Conservation (phyloP, 2,113 vertebrate species). For the Mobula birostris region DNA sequence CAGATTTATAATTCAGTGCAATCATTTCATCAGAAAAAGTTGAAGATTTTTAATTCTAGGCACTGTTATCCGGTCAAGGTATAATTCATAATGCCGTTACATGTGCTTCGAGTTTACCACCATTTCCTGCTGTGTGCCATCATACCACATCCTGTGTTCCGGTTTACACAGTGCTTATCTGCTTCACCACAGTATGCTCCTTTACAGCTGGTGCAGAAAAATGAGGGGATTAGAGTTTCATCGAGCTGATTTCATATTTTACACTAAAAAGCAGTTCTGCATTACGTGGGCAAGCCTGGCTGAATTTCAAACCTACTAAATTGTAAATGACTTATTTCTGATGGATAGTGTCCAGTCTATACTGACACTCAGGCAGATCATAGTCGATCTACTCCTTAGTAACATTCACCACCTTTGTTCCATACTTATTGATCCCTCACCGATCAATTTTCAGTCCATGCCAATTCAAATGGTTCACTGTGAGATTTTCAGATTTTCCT, state of each 20-base stretch:
- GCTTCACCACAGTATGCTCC: not conserved
- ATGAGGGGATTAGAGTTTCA: not conserved
- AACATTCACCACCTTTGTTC: not conserved
- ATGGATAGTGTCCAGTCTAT: not conserved
- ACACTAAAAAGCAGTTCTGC: not conserved
- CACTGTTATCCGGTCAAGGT: not conserved
- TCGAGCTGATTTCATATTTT: slow-evolving; percentile 1
- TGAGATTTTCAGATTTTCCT: not conserved
- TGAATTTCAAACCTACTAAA: not conserved
- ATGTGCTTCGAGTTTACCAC: not conserved
- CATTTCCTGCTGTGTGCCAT: slow-evolving; percentile 6
- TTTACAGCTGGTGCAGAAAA: not conserved
- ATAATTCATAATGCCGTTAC: not conserved
- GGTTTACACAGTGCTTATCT: not conserved
- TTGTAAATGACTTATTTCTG: not conserved
- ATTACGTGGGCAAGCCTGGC: not conserved
- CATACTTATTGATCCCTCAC: not conserved
- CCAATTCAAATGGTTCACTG: no score
- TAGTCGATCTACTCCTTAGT: not conserved
- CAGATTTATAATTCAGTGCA: not conserved
- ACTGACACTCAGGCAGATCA: not conserved
- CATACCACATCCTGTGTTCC: slow-evolving; percentile 1
- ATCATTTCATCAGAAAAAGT: no score
- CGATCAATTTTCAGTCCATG: no score
- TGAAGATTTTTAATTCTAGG: not conserved